These are phyloP conservation scores for Montipora capitata DNA, from an alignment of 92 coral and sea anemone species.

Conservation along the genomic window DNA sequence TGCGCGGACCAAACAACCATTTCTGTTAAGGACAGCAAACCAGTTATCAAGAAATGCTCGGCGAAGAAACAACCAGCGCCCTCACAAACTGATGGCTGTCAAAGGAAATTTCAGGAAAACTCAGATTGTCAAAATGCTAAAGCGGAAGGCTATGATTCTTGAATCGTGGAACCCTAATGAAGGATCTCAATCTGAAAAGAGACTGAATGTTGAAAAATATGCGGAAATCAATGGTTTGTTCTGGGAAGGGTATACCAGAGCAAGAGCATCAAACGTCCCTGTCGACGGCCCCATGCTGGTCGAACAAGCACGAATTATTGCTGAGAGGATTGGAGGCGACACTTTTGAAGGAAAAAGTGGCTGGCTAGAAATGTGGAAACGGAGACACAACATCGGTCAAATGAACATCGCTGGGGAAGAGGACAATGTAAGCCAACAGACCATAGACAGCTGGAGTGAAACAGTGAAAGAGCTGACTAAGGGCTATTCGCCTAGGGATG, in stretches of 20 bases:
- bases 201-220: no score
- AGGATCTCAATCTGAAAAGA: no score
- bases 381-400: constrained; percentile 28
- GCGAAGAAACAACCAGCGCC: neutral
- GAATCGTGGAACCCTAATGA: neutral
- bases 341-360: constrained; percentile 7
- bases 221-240: neutral
- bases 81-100: constrained; percentile 9
- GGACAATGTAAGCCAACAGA: constrained; percentile 44
- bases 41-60: no score
- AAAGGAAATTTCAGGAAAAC: neutral
- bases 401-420: constrained; percentile 55
- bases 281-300: constrained; percentile 34
- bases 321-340: neutral
- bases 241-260: constrained; percentile 55
- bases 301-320: constrained; percentile 24
- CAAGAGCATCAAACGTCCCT: constrained; percentile 44
- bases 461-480: constrained; percentile 16
- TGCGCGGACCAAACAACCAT: no score
- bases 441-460: constrained; percentile 68
- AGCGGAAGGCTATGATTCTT: neutral
- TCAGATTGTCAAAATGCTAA: neutral
- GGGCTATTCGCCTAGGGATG: constrained; percentile 30
- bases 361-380: constrained; percentile 29
- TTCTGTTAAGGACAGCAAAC: no score